Percentiles rank a stretch among this genome's conserved stretches.
Conservation (phyloP, 2,888 invertebrate species). For the Drosophila cracens region DNA sequence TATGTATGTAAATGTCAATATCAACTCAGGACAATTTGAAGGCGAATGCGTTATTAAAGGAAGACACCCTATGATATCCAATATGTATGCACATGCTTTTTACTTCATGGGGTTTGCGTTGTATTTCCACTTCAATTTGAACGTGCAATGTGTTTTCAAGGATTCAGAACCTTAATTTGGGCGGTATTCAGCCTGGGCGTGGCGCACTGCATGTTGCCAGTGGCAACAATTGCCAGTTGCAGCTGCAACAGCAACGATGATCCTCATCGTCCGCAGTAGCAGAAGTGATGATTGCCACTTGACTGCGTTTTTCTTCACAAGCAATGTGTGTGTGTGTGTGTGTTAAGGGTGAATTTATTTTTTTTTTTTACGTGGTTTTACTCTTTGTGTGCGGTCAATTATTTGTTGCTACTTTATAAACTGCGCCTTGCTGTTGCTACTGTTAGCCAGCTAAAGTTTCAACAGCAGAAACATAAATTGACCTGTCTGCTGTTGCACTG, state of each 20-base stretch:
- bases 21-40: not conserved
- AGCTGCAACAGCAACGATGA: constrained; percentile 50
- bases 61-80: not conserved
- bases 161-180: constrained; percentile 24
- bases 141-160: constrained; percentile 77
- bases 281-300: constrained; percentile 68
- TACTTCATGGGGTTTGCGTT: constrained; percentile 53
- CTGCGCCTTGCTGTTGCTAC: constrained; percentile 43
- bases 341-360: not conserved
- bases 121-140: constrained; percentile 73
- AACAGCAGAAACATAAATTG: constrained; percentile 46
- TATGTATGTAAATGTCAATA: not conserved
- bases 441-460: constrained; percentile 31
- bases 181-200: constrained; percentile 14
- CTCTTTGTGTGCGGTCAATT: constrained; percentile 59
- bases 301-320: constrained; percentile 27
- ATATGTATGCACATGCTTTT: constrained; percentile 21
- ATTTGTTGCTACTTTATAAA: constrained; percentile 76
- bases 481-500: constrained; percentile 18
- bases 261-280: constrained; percentile 18
- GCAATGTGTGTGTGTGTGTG: constrained; percentile 16
- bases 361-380: constrained; percentile 6
- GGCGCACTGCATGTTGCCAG: constrained; percentile 24
- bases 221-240: constrained; percentile 72
- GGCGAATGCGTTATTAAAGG: constrained; percentile 21